Base-by-base conservation (phyloP, 1,140 invertebrate genomes). In the Ostrea denselamellosa region DNA sequence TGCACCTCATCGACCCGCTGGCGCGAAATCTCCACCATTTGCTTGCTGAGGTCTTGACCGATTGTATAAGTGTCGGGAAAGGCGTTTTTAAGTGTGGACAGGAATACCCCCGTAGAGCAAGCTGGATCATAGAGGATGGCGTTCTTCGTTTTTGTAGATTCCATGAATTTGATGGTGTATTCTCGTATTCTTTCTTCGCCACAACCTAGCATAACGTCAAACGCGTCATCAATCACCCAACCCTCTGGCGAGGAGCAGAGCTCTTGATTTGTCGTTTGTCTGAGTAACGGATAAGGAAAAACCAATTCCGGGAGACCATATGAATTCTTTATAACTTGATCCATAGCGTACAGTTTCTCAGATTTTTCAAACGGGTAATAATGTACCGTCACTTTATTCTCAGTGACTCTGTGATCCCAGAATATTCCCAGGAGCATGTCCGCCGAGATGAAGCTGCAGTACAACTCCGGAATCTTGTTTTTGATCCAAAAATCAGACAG, bases 81-180 rank as follows among this genome's bases (percentile, higher is more conserved):
- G 0, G 90, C 90, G 12, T 86, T 85, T 68, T 90, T 88, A 12
- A 92, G 77, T 0, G 88, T 90, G 8, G 90, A 90, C 22, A 92
- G 88, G 83, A 91, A 92, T 5, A 90, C 89, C 12, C 91, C 90
- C 4, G 90, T 92, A n/a, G 90, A 92, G 68, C 91, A 92, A 22
- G 91, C 91, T 2, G 91, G 91, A n/a, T 92, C 91, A 65, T 90
- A 92, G n/a, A 92, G 54, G n/a, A 54, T 90, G 4, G 88, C 83
- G 7, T 85, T 89, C n/a, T 83, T 83, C 1, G 85, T 84, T n/a
- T 62, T 81, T 0, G 85, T 77, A 25, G 71, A 56, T 81, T 62
- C 84, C 28, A 92, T 53, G 51, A 91, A 92, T 28, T 87, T 19
- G 10, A 90, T 90, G 0, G 90, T 90, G 52, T 89, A 92, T 19